phyloP scores from a whole-genome alignment of 1,140 invertebrate species.

The Aphelenchoides besseyi region DNA sequence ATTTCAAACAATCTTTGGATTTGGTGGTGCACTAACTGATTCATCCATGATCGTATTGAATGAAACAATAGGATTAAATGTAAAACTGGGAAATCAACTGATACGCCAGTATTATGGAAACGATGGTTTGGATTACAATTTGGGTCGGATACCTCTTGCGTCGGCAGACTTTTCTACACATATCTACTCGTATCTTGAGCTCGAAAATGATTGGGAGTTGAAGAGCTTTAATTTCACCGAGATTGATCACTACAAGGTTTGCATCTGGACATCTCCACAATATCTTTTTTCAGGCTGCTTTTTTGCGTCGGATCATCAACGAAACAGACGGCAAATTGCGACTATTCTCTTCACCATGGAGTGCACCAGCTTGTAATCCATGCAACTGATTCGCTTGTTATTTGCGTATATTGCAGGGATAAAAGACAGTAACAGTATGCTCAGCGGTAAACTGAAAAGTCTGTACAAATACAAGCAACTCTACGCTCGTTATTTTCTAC shows the following conservation, averaged over 20 bases:
- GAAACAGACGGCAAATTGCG: conserved; percentile 64
- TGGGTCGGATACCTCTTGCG: conserved; percentile 74
- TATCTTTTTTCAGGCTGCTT: conserved; percentile 67
- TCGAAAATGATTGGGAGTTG: conserved; percentile 68
- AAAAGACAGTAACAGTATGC: conserved; percentile 69
- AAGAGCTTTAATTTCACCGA: conserved; percentile 50
- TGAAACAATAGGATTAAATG: background rate
- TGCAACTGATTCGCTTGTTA: no score
- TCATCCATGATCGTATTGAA: conserved; percentile 62
- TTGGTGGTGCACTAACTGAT: conserved; percentile 64
- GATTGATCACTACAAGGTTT: conserved; percentile 68
- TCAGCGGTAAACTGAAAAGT: conserved; percentile 65
- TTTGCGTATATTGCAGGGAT: conserved; percentile 86
- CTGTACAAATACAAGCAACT: conserved; percentile 73
- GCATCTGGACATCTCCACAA: background rate
- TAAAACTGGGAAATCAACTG: background rate
- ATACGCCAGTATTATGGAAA: conserved; percentile 10
- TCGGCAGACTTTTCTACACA: conserved; percentile 76
- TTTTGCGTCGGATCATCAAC: conserved; percentile 66
- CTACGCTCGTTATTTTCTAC: conserved; percentile 74
- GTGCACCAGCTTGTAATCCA: conserved; percentile 69
- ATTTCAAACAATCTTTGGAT: conserved; percentile 29
- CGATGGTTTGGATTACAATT: conserved; percentile 71
- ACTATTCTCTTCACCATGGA: conserved; percentile 76
- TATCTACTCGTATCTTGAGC: conserved; percentile 72